Evolutionary conservation across 2,113 vertebrate species (phyloP), one percentile per base, ranked within the genome.

Genomic region (Nanorana parkeri): DNA sequence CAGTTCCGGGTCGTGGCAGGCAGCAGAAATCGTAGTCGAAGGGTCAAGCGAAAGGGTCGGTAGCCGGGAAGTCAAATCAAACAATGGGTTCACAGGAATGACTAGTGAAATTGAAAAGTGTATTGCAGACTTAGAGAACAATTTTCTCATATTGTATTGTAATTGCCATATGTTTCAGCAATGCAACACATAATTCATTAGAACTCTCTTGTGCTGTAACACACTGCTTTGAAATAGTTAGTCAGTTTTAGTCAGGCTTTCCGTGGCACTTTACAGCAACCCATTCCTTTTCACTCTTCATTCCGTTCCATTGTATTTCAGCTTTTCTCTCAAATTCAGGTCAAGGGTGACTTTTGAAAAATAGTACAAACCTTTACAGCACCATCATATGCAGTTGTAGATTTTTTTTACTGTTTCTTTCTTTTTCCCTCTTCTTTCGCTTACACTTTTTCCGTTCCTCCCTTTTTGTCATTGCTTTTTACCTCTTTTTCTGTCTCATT

Each of bases 111-210:
- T 52, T 64, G 13, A 16, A 81, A 52, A 72, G 58, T 64, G 19
- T 64, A 23, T 81, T 73, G 17, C 56, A 61, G 36, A 71, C 52
- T 41, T 32, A 63, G 36, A 80, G 55, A 78, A 78, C 63, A 67
- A 78, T 66, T 65, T 75, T 75, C 72, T 61, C 29, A 60, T 74
- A 60, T 75, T 75, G 63, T 29, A 78, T 55, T 29, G 28, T 78
- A 78, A 78, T 66, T 68, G 64, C 24, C 77, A 78, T 67, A 78
- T 68, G 64, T 55, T 71, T 51, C 54, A 80, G 67, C 32, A 71
- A 61, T 63, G 56, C 15, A 36, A 60, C 36, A 60, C 67, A 71
- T 71, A 61, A 63, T 61, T 61, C 78, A 71, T 61, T 80, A 80
- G 32, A 63, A 55, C 58, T 63, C 32, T 63, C 67, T 68, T 63